These are phyloP conservation scores for Papio anubis DNA, from an alignment of 2,113 vertebrate genomes.

Conservation along the genomic window DNA sequence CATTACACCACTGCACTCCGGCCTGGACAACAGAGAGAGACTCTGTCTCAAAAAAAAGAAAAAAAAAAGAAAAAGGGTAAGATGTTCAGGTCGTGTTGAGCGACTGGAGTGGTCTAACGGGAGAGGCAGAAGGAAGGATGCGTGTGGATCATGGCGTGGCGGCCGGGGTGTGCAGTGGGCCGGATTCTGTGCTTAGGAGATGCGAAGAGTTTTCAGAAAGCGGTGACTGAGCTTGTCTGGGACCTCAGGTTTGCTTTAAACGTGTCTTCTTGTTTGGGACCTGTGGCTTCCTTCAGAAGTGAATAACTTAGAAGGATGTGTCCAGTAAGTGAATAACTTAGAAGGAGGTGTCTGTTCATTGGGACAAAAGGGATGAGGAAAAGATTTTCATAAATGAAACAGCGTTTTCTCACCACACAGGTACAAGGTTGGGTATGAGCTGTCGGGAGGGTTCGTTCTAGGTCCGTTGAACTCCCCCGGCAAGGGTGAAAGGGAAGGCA, in stretches of 20 bases:
- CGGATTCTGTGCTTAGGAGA: neutral
- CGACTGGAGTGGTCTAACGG: accelerated
- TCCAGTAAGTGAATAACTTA: too few relatives aligned
- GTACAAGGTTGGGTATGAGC: neutral
- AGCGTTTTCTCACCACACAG: neutral
- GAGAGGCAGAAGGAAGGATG: neutral
- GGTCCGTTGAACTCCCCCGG: too few relatives aligned
- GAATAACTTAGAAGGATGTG: neutral
- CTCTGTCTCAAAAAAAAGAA: too few relatives aligned
- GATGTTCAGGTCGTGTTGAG: neutral
- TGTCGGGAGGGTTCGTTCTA: too few relatives aligned
- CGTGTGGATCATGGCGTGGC: too few relatives aligned
- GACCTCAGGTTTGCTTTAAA: neutral
- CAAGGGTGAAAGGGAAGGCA: neutral
- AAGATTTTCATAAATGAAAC: neutral
- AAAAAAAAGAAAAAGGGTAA: too few relatives aligned
- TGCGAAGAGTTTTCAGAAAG: neutral
- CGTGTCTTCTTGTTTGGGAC: accelerated
- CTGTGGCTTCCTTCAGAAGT: too few relatives aligned
- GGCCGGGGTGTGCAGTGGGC: too few relatives aligned
- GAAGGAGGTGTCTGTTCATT: neutral
- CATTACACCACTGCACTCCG: too few relatives aligned
- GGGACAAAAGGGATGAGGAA: neutral
- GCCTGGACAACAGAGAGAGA: too few relatives aligned
- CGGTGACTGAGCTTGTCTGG: neutral